Percentiles rank a stretch among this genome's conserved stretches.
Evolutionary conservation across 2,797 vertebrate species (phyloP).

Genomic region (Rhinophrynus dorsalis): DNA sequence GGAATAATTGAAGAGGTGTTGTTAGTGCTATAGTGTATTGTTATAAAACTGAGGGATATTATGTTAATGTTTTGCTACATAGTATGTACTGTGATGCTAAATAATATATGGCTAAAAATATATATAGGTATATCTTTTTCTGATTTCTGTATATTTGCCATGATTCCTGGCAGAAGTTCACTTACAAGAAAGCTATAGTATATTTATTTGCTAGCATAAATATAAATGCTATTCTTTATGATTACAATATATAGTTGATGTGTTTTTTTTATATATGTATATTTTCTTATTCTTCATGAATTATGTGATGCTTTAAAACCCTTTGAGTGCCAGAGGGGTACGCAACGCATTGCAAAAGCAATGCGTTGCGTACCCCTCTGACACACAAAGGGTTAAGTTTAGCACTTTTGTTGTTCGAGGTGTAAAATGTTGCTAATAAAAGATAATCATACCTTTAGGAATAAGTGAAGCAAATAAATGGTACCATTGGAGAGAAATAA

Average conservation of each 20-base stretch:
- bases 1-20: constrained; percentile 40
- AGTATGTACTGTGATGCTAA: constrained; percentile 48
- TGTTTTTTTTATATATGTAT: too few species aligned
- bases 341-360: too few species aligned
- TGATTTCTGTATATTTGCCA: constrained; percentile 43
- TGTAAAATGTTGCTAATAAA: too few species aligned
- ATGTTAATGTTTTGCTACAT: constrained; percentile 42
- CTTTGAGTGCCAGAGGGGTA: too few species aligned
- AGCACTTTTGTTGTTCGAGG: too few species aligned
- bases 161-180: constrained; percentile 53
- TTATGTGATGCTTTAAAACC: too few species aligned
- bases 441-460: too few species aligned
- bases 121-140: background rate
- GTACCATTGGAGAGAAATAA: too few species aligned
- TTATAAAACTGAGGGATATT: constrained; percentile 40
- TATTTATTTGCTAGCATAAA: constrained; percentile 54
- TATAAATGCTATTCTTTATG: constrained; percentile 62
- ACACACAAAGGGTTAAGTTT: too few species aligned
- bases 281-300: constrained; percentile 54
- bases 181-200: constrained; percentile 66
- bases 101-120: too few species aligned
- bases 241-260: constrained; percentile 15
- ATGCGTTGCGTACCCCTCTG: too few species aligned
- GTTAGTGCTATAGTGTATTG: constrained; percentile 4
- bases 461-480: too few species aligned